Conservation (phyloP, 1,140 invertebrate species). For the Bombus consobrinus region DNA sequence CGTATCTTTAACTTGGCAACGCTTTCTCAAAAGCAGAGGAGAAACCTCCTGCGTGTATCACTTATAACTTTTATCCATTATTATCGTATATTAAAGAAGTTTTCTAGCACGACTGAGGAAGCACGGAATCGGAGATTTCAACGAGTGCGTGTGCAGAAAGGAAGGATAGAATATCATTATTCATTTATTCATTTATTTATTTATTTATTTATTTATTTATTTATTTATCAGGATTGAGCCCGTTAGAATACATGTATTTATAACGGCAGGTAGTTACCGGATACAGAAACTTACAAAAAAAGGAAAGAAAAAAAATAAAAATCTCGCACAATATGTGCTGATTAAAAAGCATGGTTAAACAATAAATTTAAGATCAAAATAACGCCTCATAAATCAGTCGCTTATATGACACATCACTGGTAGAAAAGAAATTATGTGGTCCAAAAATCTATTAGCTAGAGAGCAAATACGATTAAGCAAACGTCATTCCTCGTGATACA, state of each 20-base stretch:
- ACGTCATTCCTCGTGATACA: background rate
- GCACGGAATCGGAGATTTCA: slow-evolving; percentile 17
- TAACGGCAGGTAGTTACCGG: too few relatives aligned
- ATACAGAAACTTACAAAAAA: too few relatives aligned
- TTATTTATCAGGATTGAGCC: too few relatives aligned
- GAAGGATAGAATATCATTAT: background rate
- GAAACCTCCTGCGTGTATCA: background rate
- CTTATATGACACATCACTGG: too few relatives aligned
- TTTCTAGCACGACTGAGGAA: background rate
- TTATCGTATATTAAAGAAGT: background rate
- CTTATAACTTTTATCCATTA: background rate
- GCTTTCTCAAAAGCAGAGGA: background rate
- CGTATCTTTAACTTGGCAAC: background rate
- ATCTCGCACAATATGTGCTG: too few relatives aligned
- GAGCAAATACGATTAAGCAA: slow-evolving; percentile 8
- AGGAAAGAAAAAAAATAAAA: too few relatives aligned
- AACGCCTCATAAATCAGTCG: too few relatives aligned
- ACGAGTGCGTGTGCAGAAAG: background rate
- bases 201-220: too few relatives aligned
- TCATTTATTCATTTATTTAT: too few relatives aligned
- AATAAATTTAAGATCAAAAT: background rate
- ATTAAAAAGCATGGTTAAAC: too few relatives aligned
- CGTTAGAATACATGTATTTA: too few relatives aligned
- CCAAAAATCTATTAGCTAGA: background rate
- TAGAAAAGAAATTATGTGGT: too few relatives aligned